phyloP scores from a whole-genome alignment of 2,797 vertebrate genomes.

The Tinamus major region DNA sequence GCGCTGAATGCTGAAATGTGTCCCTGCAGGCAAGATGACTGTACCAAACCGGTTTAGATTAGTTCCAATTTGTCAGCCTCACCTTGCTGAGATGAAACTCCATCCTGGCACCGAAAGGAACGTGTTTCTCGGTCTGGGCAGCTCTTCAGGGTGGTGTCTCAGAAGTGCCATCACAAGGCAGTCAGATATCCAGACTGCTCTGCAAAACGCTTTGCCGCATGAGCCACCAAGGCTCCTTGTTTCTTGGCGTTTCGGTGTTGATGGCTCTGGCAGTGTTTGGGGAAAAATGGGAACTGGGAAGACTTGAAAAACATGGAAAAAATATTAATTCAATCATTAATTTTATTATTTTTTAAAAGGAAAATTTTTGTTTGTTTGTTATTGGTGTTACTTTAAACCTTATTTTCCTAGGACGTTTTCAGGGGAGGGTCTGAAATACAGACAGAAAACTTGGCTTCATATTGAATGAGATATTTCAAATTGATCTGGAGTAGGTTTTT shows the following conservation, averaged over 20 bases:
- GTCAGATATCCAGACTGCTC: background rate
- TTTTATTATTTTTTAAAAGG: background rate
- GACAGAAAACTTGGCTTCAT: background rate
- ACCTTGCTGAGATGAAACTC: constrained; percentile 55
- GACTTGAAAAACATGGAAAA: background rate
- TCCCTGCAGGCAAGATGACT: constrained; percentile 70
- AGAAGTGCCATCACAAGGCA: constrained; percentile 39
- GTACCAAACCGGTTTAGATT: constrained; percentile 66
- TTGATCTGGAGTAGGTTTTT: background rate
- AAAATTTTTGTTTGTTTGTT: background rate
- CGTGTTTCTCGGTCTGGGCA: constrained; percentile 30
- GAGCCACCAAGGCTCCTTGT: background rate
- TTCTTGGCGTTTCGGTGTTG: background rate
- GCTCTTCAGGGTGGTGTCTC: constrained; percentile 1
- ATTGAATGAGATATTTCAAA: background rate
- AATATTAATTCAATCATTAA: background rate
- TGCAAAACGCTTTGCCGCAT: background rate
- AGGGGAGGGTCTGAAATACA: background rate
- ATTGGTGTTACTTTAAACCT: background rate
- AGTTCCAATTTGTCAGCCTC: constrained; percentile 76
- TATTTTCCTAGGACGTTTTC: background rate
- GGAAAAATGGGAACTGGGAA: background rate
- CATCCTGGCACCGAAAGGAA: constrained; percentile 15
- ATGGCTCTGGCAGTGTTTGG: background rate
- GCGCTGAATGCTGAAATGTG: constrained; percentile 69